phyloP scores from a whole-genome alignment of 2,888 invertebrate species.

The Hypomecis punctinalis region DNA sequence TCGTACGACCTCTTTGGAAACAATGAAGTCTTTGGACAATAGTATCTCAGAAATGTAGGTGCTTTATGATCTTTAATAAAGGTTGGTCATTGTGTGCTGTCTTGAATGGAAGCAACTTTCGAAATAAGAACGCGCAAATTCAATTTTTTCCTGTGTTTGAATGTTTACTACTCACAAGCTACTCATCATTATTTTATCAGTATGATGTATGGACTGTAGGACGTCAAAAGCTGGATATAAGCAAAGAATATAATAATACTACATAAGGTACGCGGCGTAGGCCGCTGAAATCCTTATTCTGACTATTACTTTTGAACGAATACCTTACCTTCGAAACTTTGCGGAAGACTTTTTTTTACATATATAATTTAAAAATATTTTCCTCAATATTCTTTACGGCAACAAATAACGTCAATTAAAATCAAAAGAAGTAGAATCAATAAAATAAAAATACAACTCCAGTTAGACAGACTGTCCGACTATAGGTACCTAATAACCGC shows the following conservation, averaged over 20 bases:
- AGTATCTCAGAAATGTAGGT: constrained; percentile 41
- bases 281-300: too few species aligned
- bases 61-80: constrained; percentile 33
- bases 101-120: constrained; percentile 19
- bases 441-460: neutral
- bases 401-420: neutral
- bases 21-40: constrained; percentile 51
- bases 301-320: too few species aligned
- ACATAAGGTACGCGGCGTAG: too few species aligned
- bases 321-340: too few species aligned
- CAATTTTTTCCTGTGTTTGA: neutral
- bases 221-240: too few species aligned
- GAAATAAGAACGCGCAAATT: neutral
- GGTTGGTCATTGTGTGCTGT: constrained; percentile 29
- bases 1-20: constrained; percentile 52
- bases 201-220: too few species aligned
- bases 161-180: neutral
- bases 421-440: neutral
- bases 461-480: constrained; percentile 5
- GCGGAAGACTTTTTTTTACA: too few species aligned
- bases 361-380: too few species aligned
- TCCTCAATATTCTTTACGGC: too few species aligned
- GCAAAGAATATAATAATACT: too few species aligned
- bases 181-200: too few species aligned
- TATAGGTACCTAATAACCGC: constrained; percentile 43